Base-by-base conservation (phyloP, 2,888 invertebrate species). In the Miltochrista miniata region DNA sequence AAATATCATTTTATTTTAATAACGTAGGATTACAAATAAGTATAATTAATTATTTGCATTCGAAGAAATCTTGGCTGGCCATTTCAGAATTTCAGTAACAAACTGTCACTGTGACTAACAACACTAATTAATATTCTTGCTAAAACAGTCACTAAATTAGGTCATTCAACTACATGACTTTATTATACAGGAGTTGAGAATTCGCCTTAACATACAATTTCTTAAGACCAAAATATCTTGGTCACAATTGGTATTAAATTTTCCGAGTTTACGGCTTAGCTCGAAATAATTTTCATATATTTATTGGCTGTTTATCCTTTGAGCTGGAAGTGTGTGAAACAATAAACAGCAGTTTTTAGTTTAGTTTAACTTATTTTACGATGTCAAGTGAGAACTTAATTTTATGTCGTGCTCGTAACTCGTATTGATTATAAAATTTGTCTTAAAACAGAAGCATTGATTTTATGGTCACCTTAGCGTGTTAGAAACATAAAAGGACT, bases 321-420 rank as follows among this genome's bases (percentile, higher is more conserved):
- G 33, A 46, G 45, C 41, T 51, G 44, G 34, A 45, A 40, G 14
- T 45, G 14, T 24, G 18, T 24, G 3, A 38, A 24, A 10, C 31
- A 40, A 45, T 66, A 62, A 66, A 66, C 24, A 15, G 37, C 24
- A 15, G 33, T 42, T 50, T 64, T 59, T 54, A 62, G 59, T 59
- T 50, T 42, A 39, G 30, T 33, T 45, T n/a, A 38, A 43, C 40
- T 53, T 45, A 46, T 45, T 60, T 61, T 54, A 50, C 41, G 48
- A 46, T 31, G 39, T 7, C 9, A 49, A 53, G 48, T 49, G 48
- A 45, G 35, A 45, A 45, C 29, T 29, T 14, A 14, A 45, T 36
- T 45, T 30, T n/a, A 36, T 29, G 44, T 30, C n/a, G 8, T 14
- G 30, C 29, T 36, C 15, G 11, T 30, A 30, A 29, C 7, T 7